Evolutionary conservation across 23 tunicate genomes (phyloP), one percentile per base, ranked within the genome.

Genomic region (Styela plicata): DNA sequence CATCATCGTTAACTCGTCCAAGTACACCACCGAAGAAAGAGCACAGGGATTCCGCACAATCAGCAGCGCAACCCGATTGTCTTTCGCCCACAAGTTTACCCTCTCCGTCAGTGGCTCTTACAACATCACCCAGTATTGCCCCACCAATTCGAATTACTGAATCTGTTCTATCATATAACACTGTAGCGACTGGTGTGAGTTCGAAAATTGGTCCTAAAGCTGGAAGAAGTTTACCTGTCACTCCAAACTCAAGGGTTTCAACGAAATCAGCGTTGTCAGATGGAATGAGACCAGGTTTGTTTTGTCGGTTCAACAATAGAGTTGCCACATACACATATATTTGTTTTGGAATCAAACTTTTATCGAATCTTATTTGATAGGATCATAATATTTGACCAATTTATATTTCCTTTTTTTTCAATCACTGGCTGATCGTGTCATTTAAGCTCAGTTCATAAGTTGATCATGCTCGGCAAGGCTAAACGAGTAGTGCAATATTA

Each of bases 101-200:
- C 0, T 84, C 89, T 25, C 96, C 96, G 2, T 86, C 87, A 0
- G 79, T 91, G 20, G 90, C 90, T 0, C 71, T 84, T 2, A 36
- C 81, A 22, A 86, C 97, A 29, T 91, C 97, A n/a, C 97, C 97
- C 0, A 91, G 97, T 67, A 70, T 79, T n/a, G 97, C 89, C 1
- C 97, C 97, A 1, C 85, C 97, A 2, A 91, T 91, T 22, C 97
- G 89, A 23, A 81, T 91, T 70, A 91, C 90, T 7, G 97, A 91
- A 34, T 91, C 97, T 5, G 97, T 91, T 3, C 85, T 91, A 17
- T 91, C 97, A 2, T 91, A 74, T 70, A 89, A 89, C 25, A 87
- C 97, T 26, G 83, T 69, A 35, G 97, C 97, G 0, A 91, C 90
- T 17, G 90, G 87, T 7, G 63, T 90, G 77, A 86, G 90, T 34